These are phyloP conservation scores for Papilio machaon DNA, from an alignment of 1,140 invertebrate species.

Conservation along the genomic window DNA sequence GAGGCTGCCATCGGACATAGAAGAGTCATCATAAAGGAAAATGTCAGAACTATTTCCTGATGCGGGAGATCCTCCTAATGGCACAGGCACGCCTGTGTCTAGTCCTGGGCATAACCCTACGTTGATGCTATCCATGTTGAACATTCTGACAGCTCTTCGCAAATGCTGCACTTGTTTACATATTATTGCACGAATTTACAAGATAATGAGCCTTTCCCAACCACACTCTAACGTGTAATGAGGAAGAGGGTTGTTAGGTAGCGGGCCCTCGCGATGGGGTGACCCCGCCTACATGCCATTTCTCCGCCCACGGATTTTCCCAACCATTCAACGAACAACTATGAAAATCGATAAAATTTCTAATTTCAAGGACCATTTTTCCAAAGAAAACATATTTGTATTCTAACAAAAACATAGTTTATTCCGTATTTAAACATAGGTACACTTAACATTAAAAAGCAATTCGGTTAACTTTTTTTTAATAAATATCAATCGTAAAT, in stretches of 20 bases:
- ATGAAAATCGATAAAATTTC: slow-evolving; percentile 10
- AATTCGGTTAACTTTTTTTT: too few relatives aligned
- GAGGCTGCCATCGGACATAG: slow-evolving; percentile 75
- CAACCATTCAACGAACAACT: slow-evolving; percentile 18
- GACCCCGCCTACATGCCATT: slow-evolving; percentile 48
- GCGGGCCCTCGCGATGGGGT: slow-evolving; percentile 45
- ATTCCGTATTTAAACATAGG: too few relatives aligned
- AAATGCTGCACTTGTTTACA: slow-evolving; percentile 18
- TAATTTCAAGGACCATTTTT: background rate
- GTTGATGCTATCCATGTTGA: slow-evolving; percentile 65
- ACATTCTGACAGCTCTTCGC: slow-evolving; percentile 40
- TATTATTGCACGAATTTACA: slow-evolving; percentile 15
- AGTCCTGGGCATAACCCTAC: slow-evolving; percentile 49
- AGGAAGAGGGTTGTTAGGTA: slow-evolving; percentile 45
- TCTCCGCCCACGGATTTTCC: slow-evolving; percentile 50
- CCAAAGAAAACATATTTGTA: background rate
- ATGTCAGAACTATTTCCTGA: slow-evolving; percentile 70
- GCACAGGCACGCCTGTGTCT: slow-evolving; percentile 52
- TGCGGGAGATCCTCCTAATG: slow-evolving; percentile 58
- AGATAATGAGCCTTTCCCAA: slow-evolving; percentile 12
- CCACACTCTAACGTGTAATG: slow-evolving; percentile 45
- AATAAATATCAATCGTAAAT: too few relatives aligned
- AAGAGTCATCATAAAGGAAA: slow-evolving; percentile 76
- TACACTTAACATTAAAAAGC: too few relatives aligned
- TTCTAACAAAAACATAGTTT: background rate